These are phyloP conservation scores for Sarcophaga rosellei DNA, from an alignment of 2,888 invertebrate species.

Conservation along the genomic window DNA sequence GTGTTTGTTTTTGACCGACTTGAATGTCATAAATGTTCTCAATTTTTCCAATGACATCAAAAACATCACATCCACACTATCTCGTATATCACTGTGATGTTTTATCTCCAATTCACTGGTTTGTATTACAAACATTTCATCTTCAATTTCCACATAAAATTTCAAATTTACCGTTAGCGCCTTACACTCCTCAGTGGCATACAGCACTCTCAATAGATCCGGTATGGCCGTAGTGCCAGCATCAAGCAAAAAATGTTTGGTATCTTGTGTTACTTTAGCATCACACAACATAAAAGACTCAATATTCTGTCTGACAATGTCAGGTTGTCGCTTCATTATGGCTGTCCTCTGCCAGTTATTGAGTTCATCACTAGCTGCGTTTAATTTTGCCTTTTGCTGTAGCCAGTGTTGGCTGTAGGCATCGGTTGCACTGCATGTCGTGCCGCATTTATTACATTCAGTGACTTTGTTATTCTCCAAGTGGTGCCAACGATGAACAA, in stretches of 20 bases:
- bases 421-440: constrained; percentile 48
- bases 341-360: constrained; percentile 43
- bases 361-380: constrained; percentile 40
- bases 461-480: constrained; percentile 49
- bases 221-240: constrained; percentile 72
- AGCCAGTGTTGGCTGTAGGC: constrained; percentile 55
- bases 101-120: constrained; percentile 68
- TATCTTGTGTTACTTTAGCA: constrained; percentile 64
- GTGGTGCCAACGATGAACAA: constrained; percentile 55
- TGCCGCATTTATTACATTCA: constrained; percentile 60
- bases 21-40: constrained; percentile 65
- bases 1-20: background rate
- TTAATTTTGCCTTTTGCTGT: constrained; percentile 37
- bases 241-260: constrained; percentile 70
- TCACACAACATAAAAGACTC: constrained; percentile 73
- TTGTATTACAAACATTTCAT: constrained; percentile 68
- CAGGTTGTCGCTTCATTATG: constrained; percentile 52
- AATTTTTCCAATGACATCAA: constrained; percentile 72
- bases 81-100: constrained; percentile 72
- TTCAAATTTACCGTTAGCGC: constrained; percentile 69
- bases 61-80: constrained; percentile 73
- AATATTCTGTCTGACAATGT: constrained; percentile 69
- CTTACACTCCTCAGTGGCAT: constrained; percentile 47
- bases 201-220: constrained; percentile 70
- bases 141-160: constrained; percentile 71